These are phyloP conservation scores for Apodemus agrarius DNA, from an alignment of 2,797 vertebrate genomes.

Conservation along the genomic window DNA sequence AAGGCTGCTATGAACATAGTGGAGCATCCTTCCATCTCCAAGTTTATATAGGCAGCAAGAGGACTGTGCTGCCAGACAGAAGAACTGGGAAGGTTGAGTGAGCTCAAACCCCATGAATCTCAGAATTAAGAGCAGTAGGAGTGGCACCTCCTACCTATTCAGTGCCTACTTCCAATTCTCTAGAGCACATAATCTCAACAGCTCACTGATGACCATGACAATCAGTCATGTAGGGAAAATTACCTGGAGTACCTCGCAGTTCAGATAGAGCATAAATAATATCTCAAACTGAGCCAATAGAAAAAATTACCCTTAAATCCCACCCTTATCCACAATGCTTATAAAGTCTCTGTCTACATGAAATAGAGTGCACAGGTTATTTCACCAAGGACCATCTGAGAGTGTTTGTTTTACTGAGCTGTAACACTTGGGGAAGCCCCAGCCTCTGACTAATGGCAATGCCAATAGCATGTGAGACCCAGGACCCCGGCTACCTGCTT, in stretches of 20 bases:
- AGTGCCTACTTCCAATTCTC: background rate
- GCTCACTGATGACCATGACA: background rate
- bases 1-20: no score
- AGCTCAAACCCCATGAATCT: background rate
- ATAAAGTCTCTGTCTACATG: background rate
- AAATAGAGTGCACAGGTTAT: background rate
- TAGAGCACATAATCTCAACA: background rate
- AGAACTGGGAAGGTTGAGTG: background rate
- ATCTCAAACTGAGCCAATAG: background rate
- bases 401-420: background rate
- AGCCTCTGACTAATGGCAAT: background rate
- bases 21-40: background rate
- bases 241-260: background rate
- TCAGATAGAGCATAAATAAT: background rate
- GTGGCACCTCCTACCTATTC: background rate
- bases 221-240: background rate
- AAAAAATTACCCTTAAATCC: background rate
- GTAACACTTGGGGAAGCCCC: background rate
- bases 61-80: background rate
- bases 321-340: background rate
- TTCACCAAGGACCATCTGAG: background rate
- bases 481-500: background rate
- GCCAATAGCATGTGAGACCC: background rate
- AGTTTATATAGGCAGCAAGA: background rate
- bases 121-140: background rate